Conservation (phyloP, 2,113 vertebrate genomes). For the Phyllostomus hastatus region DNA sequence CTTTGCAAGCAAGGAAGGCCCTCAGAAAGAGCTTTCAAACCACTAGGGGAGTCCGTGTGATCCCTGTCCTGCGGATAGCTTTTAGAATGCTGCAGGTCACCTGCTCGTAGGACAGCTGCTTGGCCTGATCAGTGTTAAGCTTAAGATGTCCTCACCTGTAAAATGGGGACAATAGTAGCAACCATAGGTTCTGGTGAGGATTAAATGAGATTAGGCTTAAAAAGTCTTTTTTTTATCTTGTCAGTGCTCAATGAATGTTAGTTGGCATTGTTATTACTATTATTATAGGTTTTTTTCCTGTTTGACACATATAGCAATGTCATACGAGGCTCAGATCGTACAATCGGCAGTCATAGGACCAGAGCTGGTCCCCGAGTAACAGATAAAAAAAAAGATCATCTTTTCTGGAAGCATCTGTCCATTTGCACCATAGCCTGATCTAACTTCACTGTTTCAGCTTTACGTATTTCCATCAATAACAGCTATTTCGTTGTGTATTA, state of each 20-base stretch:
- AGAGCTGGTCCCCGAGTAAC: conserved; percentile 21
- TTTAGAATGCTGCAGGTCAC: neutral
- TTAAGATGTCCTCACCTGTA: conserved; percentile 32
- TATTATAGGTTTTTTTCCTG: neutral
- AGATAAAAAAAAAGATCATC: conserved; percentile 47
- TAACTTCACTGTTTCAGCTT: conserved; percentile 49
- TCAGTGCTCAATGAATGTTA: neutral
- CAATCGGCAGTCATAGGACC: neutral
- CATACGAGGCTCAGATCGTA: conserved; percentile 8
- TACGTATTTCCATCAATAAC: conserved; percentile 31
- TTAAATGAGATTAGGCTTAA: neutral
- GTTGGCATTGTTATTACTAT: neutral
- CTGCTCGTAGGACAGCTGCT: neutral
- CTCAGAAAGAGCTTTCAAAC: neutral
- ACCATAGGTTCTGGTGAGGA: neutral
- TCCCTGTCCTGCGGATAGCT: neutral
- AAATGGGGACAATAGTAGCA: neutral
- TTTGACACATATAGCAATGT: neutral
- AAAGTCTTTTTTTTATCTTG: neutral
- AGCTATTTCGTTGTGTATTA: neutral
- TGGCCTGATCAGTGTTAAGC: neutral
- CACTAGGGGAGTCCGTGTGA: neutral
- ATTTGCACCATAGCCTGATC: conserved; percentile 49
- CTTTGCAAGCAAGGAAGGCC: neutral
- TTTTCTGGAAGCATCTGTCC: conserved; percentile 65